Conservation (phyloP, 2,797 vertebrate genomes). For the Borostomias antarcticus region DNA sequence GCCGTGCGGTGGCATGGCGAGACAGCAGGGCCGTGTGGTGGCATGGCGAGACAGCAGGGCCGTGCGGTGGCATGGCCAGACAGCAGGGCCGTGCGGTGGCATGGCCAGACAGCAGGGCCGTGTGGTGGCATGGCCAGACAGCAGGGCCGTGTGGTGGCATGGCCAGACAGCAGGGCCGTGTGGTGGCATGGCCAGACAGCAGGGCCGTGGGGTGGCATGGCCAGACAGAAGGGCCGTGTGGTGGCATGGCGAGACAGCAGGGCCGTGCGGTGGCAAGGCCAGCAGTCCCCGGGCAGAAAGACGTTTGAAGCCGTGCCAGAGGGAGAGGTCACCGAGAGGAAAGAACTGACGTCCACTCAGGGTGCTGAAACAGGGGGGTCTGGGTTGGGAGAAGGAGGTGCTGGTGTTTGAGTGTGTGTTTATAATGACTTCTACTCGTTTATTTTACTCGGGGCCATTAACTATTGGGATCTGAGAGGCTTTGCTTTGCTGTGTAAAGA, state of each 20-base stretch:
- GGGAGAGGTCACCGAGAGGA: constrained; percentile 52
- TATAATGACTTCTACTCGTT: constrained; percentile 32
- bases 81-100: too few species aligned
- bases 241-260: constrained; percentile 45
- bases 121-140: constrained; percentile 32
- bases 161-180: too few species aligned
- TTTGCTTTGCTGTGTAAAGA: constrained; percentile 51
- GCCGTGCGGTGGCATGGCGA: too few species aligned
- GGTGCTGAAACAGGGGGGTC: constrained; percentile 48
- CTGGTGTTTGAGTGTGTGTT: constrained; percentile 44
- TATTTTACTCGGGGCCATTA: constrained; percentile 52
- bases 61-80: too few species aligned
- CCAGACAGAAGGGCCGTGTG: too few species aligned
- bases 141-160: too few species aligned
- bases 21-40: constrained; percentile 43
- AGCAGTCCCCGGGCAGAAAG: constrained; percentile 41
- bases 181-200: constrained; percentile 38
- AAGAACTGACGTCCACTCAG: constrained; percentile 60
- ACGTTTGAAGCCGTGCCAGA: constrained; percentile 59
- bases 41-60: too few species aligned
- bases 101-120: too few species aligned
- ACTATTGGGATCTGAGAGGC: constrained; percentile 42
- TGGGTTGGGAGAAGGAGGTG: constrained; percentile 36
- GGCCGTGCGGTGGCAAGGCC: too few species aligned
- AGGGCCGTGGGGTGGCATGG: too few species aligned